Percentiles rank a stretch among this genome's conserved stretches.
phyloP scores from a whole-genome alignment of 2,113 vertebrate genomes.

The Dipodomys ordii region DNA sequence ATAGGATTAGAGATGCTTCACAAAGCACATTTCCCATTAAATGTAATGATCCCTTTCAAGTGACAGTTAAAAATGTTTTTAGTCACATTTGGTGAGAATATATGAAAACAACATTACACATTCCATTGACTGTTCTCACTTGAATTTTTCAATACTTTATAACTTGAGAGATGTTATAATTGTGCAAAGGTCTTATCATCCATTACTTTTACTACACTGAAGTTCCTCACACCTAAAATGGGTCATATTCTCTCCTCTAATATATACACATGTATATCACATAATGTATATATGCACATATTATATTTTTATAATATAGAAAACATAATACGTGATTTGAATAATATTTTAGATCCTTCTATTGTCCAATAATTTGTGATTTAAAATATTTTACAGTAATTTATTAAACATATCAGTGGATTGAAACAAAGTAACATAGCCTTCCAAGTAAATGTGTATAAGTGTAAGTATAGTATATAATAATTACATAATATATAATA shows the following conservation, averaged over 20 bases:
- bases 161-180: background rate
- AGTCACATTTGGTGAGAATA: slow-evolving; percentile 32
- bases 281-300: no score
- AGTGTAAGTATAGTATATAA: background rate
- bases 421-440: no score
- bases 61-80: slow-evolving; percentile 43
- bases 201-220: background rate
- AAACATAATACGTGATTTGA: no score
- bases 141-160: background rate
- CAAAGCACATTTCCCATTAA: slow-evolving; percentile 38
- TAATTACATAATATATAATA: background rate
- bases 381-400: no score
- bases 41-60: slow-evolving; percentile 49
- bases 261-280: no score
- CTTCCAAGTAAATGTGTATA: no score
- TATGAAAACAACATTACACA: slow-evolving; percentile 39
- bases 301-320: no score
- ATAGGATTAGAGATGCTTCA: slow-evolving; percentile 38
- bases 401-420: no score
- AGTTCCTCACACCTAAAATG: background rate
- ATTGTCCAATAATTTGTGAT: no score
- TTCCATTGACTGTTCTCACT: slow-evolving; percentile 17
- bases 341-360: no score
- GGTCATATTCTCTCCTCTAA: background rate
- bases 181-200: background rate